phyloP scores from a whole-genome alignment of 2,888 invertebrate genomes.

The Chrysopilus asiliformis region DNA sequence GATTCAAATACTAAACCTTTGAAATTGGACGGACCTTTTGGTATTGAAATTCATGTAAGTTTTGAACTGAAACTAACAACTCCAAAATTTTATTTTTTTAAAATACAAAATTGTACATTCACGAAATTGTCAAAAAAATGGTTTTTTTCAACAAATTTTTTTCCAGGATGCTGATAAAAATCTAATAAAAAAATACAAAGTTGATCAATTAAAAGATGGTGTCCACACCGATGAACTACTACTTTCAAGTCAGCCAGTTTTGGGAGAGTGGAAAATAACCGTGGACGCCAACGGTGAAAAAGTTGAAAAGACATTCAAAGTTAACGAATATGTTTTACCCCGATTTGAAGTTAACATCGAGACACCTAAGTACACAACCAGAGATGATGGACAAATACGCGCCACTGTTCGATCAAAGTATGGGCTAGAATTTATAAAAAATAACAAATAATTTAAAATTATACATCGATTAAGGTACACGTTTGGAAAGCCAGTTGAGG shows the following conservation, averaged over 20 bases:
- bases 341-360: constrained; percentile 83
- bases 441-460: background rate
- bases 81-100: too few species aligned
- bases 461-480: constrained; percentile 48
- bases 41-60: too few species aligned
- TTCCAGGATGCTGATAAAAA: constrained; percentile 69
- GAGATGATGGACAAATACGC: constrained; percentile 61
- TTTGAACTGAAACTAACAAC: too few species aligned
- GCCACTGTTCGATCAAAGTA: constrained; percentile 75
- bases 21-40: too few species aligned
- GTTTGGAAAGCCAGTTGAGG: constrained; percentile 75
- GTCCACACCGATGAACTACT: constrained; percentile 63
- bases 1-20: too few species aligned
- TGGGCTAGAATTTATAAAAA: constrained; percentile 15
- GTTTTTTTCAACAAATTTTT: too few species aligned
- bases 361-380: constrained; percentile 67
- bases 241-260: constrained; percentile 66
- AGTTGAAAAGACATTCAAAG: constrained; percentile 40
- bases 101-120: too few species aligned
- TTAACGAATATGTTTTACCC: constrained; percentile 85
- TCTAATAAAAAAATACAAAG: constrained; percentile 66
- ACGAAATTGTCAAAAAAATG: too few species aligned
- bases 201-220: constrained; percentile 53
- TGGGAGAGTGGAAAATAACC: constrained; percentile 79
- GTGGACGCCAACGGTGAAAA: constrained; percentile 43